Evolutionary conservation across 1,140 invertebrate species (phyloP).

Genomic region (Linepithema humile): DNA sequence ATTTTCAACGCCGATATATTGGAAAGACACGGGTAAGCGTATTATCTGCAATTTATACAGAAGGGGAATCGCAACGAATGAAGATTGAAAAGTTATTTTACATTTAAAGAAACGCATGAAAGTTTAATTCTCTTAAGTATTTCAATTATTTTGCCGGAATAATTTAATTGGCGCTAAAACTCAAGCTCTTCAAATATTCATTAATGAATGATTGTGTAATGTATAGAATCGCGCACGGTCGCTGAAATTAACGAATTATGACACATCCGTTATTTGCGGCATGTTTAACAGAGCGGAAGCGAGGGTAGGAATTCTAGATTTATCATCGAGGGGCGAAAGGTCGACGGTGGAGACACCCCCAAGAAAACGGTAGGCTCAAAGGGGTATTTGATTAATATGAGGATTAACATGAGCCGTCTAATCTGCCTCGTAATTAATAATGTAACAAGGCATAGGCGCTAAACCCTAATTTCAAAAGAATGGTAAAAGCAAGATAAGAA

Average conservation of each 20-base stretch:
- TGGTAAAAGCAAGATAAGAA: slow-evolving; percentile 11
- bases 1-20: background rate
- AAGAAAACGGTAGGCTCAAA: slow-evolving; percentile 12
- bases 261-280: slow-evolving; percentile 18
- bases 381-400: slow-evolving; percentile 71
- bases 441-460: background rate
- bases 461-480: background rate
- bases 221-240: background rate
- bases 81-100: too few relatives aligned
- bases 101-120: too few relatives aligned
- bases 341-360: background rate
- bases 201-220: background rate
- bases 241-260: slow-evolving; percentile 39
- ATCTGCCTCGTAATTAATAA: slow-evolving; percentile 63
- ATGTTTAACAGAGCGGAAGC: background rate
- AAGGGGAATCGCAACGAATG: too few relatives aligned
- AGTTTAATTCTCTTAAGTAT: too few relatives aligned
- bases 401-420: slow-evolving; percentile 68
- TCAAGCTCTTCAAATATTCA: background rate
- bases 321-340: slow-evolving; percentile 36
- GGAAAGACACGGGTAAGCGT: background rate
- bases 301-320: slow-evolving; percentile 48
- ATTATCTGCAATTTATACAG: background rate
- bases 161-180: background rate
- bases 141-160: background rate